phyloP scores from a whole-genome alignment of 2,797 vertebrate species.

The Sphaeramia orbicularis region DNA sequence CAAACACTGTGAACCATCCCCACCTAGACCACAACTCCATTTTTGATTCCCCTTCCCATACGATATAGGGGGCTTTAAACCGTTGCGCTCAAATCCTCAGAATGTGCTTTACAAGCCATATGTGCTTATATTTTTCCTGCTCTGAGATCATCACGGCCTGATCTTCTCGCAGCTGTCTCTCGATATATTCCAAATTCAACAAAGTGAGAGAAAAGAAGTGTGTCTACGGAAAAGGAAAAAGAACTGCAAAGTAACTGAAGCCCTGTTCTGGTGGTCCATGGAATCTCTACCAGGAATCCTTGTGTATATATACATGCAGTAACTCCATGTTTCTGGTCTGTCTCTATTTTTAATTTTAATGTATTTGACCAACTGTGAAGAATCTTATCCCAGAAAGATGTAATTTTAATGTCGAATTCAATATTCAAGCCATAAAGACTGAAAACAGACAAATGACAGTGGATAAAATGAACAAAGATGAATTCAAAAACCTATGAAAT shows the following conservation, averaged over 20 bases:
- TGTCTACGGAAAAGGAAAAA: slow-evolving; percentile 10
- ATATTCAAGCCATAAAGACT: too few relatives aligned
- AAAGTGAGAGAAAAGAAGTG: slow-evolving; percentile 1
- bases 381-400: too few relatives aligned
- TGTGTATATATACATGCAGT: neutral
- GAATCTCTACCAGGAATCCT: neutral
- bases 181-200: slow-evolving; percentile 44
- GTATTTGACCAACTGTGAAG: neutral
- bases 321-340: neutral
- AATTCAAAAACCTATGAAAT: too few relatives aligned
- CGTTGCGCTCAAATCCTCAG: slow-evolving; percentile 23
- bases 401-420: too few relatives aligned
- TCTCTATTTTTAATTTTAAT: neutral
- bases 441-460: too few relatives aligned
- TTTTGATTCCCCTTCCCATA: slow-evolving; percentile 28
- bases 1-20: slow-evolving; percentile 9
- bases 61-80: slow-evolving; percentile 42
- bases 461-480: too few relatives aligned
- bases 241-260: slow-evolving; percentile 5
- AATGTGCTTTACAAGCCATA: slow-evolving; percentile 56
- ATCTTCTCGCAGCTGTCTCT: slow-evolving; percentile 60
- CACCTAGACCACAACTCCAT: neutral
- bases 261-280: neutral
- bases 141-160: slow-evolving; percentile 53
- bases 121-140: slow-evolving; percentile 35